Evolutionary conservation across 2,113 vertebrate species (phyloP), one percentile per base, ranked within the genome.

Genomic region (Pelvicachromis taeniatus): DNA sequence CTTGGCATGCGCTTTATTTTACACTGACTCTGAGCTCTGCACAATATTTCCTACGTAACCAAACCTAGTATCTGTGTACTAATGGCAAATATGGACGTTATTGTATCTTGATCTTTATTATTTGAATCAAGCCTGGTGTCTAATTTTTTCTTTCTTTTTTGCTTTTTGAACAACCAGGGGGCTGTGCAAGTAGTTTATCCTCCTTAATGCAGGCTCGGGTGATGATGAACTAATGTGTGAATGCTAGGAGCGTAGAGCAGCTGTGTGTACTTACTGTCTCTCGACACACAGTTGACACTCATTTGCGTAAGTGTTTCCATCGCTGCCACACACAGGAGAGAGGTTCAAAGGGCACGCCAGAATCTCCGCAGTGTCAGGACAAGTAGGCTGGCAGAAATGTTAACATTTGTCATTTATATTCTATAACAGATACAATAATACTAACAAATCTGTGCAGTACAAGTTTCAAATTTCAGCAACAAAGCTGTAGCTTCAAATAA

Each of bases 221-320:
- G 42, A 13, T 19, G 13, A 6, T 53, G 16, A 53, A 16, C 2
- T 3, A 4, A 9, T 42, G 55, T 83, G 86, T 73, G 70, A 65
- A 31, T 9, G 42, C 10, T 9, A 17, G 7, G 82, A 29, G 80
- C 48, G 12, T 33, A 38, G 11, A 56, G 80, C 86, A 88, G 87
- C 85, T 89, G 87, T 78, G 81, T 63, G 70, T 85, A 93, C 96
- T 94, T 90, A 96, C 96, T 85, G 92, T 63, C 91, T 95, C 75
- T 95, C 77, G 80, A 83, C 91, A 94, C 97, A 97, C 88, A 98
- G 94, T 48, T 85, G 53, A 59, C 97, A 97, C 91, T 97, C 96
- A 10, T 97, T 98, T 86, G 93, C 79, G 0, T 98, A 97, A 13
- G 97, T 98, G 58, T 92, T 94, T 16, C 96, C 94, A 1, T 98